phyloP scores from a whole-genome alignment of 1,140 invertebrate species.

The Latrodectus geometricus region DNA sequence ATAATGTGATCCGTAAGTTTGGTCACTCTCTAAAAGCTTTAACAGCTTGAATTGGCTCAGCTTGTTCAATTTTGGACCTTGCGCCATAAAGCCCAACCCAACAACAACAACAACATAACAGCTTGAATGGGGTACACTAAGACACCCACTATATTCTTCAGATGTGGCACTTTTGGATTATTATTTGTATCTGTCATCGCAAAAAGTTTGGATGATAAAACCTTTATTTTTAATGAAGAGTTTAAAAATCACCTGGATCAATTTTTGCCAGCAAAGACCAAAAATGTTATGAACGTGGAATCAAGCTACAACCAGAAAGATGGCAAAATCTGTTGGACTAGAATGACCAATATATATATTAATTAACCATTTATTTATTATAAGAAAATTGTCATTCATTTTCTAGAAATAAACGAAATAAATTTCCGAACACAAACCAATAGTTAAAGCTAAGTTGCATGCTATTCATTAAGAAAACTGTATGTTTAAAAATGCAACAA shows the following conservation, averaged over 20 bases:
- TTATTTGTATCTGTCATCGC: too few species aligned
- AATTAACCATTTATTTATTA: not conserved
- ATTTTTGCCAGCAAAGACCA: conserved; percentile 7
- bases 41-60: too few species aligned
- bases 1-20: conserved; percentile 24
- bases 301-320: conserved; percentile 6
- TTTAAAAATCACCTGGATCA: conserved; percentile 7
- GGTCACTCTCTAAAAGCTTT: conserved; percentile 21
- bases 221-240: conserved; percentile 3
- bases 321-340: conserved; percentile 6
- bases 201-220: too few species aligned
- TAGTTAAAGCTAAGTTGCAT: too few species aligned
- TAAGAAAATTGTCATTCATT: conserved; percentile 9
- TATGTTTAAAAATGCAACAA: too few species aligned
- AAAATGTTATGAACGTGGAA: conserved; percentile 11
- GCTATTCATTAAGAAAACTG: too few species aligned
- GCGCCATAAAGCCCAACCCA: too few species aligned
- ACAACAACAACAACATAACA: too few species aligned
- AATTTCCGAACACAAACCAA: conserved; percentile 15
- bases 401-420: not conserved
- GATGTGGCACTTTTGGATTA: too few species aligned
- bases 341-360: not conserved
- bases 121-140: conserved; percentile 15
- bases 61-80: too few species aligned
- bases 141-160: conserved; percentile 9